Evolutionary conservation across 1,140 invertebrate genomes (phyloP).

Genomic region (Formica selysi): DNA sequence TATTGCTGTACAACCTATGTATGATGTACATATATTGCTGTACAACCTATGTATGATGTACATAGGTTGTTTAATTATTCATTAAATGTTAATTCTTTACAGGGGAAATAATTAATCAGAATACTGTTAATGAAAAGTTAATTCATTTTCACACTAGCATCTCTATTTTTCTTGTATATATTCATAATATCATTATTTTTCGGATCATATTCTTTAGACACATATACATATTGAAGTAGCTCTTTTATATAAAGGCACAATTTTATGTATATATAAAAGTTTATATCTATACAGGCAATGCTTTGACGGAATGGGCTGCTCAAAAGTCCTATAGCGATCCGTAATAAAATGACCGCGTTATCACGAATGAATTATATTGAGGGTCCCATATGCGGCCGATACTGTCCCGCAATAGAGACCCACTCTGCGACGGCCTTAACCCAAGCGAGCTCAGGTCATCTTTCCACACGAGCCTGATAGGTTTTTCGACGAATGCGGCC

Average conservation of each 20-base stretch:
- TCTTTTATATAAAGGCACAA: neutral
- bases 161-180: neutral
- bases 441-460: conserved; percentile 9
- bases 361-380: conserved; percentile 45
- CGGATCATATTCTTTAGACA: neutral
- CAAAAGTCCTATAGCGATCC: conserved; percentile 1
- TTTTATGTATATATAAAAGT: neutral
- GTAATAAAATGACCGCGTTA: conserved; percentile 29
- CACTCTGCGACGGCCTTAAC: conserved; percentile 1
- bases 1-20: too few relatives aligned
- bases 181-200: neutral
- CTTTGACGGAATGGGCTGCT: neutral
- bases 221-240: neutral
- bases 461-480: conserved; percentile 38
- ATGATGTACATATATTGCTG: too few relatives aligned
- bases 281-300: neutral
- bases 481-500: conserved; percentile 45
- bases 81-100: neutral
- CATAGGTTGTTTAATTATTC: conserved; percentile 9
- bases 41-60: too few relatives aligned
- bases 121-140: neutral
- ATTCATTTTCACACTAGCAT: neutral
- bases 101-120: neutral
- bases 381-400: conserved; percentile 46
- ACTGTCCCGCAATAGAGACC: conserved; percentile 37